Percentiles rank a stretch among this genome's conserved stretches.
Evolutionary conservation across 2,797 vertebrate species (phyloP).

Genomic region (Onychomys torridus): DNA sequence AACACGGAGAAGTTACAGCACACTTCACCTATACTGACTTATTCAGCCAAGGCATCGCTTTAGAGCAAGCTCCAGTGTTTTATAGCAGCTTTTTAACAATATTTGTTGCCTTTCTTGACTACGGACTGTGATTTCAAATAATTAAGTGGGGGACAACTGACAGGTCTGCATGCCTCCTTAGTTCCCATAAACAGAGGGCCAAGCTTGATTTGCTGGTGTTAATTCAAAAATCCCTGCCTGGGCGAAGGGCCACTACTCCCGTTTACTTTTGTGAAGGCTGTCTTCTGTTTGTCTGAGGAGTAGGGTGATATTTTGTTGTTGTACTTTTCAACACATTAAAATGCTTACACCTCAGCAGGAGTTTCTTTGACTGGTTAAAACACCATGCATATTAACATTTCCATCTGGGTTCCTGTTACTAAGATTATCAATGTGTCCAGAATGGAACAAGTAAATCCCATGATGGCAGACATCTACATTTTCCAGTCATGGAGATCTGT

Average conservation of each 20-base stretch:
- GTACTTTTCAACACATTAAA: constrained; percentile 31
- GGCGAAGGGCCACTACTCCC: constrained; percentile 11
- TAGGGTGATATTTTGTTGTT: neutral
- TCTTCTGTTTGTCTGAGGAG: constrained; percentile 6
- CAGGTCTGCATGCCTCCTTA: constrained; percentile 75
- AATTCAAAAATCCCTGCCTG: constrained; percentile 53
- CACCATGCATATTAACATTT: constrained; percentile 25
- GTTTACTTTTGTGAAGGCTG: neutral
- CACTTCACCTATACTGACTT: constrained; percentile 44
- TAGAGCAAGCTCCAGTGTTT: neutral
- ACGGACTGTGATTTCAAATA: constrained; percentile 74
- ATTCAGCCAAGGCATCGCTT: constrained; percentile 49
- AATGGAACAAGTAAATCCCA: constrained; percentile 48
- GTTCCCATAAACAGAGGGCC: constrained; percentile 75
- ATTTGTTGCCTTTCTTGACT: constrained; percentile 66
- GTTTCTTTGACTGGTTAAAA: constrained; percentile 50
- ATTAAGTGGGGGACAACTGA: constrained; percentile 64
- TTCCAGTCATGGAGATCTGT: neutral
- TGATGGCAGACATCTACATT: constrained; percentile 26
- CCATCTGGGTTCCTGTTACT: constrained; percentile 24
- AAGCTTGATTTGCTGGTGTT: constrained; percentile 73
- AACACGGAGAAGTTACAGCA: constrained; percentile 33
- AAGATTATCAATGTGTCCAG: neutral
- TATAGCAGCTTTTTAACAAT: constrained; percentile 53
- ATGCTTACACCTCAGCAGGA: neutral